Evolutionary conservation across 2,113 vertebrate genomes (phyloP), one percentile per base, ranked within the genome.

Genomic region (Heteronetta atricapilla): DNA sequence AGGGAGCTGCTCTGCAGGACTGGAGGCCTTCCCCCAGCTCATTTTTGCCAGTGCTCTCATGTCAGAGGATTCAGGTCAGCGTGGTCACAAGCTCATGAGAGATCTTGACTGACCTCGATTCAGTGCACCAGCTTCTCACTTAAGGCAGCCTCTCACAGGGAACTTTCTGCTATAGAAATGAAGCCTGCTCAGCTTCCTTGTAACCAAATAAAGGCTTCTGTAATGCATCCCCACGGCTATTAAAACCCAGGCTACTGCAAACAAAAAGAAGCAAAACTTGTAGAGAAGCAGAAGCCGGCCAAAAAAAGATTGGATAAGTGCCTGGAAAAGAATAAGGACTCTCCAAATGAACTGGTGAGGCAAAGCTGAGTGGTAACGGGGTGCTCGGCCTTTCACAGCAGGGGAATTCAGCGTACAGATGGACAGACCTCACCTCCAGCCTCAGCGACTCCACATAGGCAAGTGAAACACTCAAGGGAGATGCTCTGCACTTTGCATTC

Each of bases 231-330:
- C 77, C 69, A 52, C 69, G 84, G 91, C 66, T 68, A 92, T 82
- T 82, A 89, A 68, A 84, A 94, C 90, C 56, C 86, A 91, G 53
- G 83, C 91, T 96, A 89, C 86, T 89, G 56, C 86, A 82, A 94
- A 94, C 83, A 95, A 86, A 93, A 95, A 72, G 83, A 18, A 92
- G 89, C 53, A 93, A 93, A 92, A 92, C 33, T 95, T 72, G 58
- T 38, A 89, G 1, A 90, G 84, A 93, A 79, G 91, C 38, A 82
- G 73, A 3, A 79, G 74, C 29, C 74, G 82, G 93, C 74, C 90
- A 95, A 75, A 86, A 87, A 87, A 79, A 64, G 52, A 78, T 15
- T 96, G 95, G 95, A 38, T 4, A 82, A 75, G 21, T n/a, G 89
- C 94, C 94, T n/a, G 66, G 95, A 95, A 97, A 95, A 87, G 74